phyloP scores from a whole-genome alignment of 1,140 invertebrate genomes.

The Bradynema listronoti region DNA sequence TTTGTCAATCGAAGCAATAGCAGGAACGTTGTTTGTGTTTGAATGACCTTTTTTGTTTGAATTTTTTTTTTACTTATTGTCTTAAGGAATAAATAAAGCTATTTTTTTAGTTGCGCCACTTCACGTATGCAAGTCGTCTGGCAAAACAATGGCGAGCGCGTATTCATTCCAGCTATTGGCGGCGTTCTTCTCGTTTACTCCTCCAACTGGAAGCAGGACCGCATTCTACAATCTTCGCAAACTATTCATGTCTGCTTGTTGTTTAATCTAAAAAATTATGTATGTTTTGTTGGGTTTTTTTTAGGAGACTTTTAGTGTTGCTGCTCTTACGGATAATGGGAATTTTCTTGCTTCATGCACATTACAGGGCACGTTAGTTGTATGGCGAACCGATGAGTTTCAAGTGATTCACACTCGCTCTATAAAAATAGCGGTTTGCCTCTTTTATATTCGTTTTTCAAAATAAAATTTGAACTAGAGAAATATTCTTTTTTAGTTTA shows the following conservation, averaged over 20 bases:
- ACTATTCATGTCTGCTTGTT: neutral
- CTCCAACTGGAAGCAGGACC: neutral
- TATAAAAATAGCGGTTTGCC: no score
- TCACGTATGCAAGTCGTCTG: conserved; percentile 1
- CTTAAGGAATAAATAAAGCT: neutral
- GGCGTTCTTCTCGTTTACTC: neutral
- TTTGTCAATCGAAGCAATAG: neutral
- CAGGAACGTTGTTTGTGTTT: no score
- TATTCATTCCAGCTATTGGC: neutral
- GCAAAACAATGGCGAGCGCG: neutral
- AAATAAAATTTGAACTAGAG: no score
- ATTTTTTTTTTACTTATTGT: neutral
- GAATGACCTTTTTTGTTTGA: no score
- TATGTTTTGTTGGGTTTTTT: no score
- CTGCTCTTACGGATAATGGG: conserved; percentile 6
- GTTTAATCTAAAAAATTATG: neutral
- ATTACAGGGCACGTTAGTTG: neutral
- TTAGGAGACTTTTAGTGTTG: conserved; percentile 8
- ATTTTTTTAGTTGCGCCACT: neutral
- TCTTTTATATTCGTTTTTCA: no score
- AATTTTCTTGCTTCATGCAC: conserved; percentile 2
- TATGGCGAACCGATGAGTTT: neutral
- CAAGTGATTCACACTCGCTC: no score
- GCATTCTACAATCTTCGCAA: neutral
- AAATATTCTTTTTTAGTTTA: neutral